Conservation (phyloP, 2,888 invertebrate species). For the Silvanus unidentatus region DNA sequence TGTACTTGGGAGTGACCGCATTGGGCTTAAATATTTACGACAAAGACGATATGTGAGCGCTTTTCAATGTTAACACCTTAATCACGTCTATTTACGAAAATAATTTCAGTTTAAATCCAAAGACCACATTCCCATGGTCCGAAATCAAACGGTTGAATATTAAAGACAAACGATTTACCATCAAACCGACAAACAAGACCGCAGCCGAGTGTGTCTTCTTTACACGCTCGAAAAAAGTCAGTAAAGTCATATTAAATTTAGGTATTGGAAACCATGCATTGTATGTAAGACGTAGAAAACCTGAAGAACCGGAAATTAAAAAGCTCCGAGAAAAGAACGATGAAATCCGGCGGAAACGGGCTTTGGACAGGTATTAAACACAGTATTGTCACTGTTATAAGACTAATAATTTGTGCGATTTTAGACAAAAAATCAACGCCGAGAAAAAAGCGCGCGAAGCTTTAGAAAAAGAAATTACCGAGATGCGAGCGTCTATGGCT, state of each 20-base stretch:
- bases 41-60: conserved; percentile 64
- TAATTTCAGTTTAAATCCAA: conserved; percentile 81
- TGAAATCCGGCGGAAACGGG: conserved; percentile 86
- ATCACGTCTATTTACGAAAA: no score
- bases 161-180: conserved; percentile 97
- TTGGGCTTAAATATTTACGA: conserved; percentile 97
- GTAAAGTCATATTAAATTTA: conserved; percentile 94
- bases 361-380: conserved; percentile 83
- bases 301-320: conserved; percentile 97
- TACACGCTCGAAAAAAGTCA: conserved; percentile 90
- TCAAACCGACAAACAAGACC: conserved; percentile 97
- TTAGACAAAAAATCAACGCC: conserved; percentile 78
- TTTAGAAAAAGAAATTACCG: conserved; percentile 84
- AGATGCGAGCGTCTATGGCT: conserved; percentile 90
- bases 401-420: conserved; percentile 9
- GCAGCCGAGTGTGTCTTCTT: conserved; percentile 98
- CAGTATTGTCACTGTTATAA: no score
- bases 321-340: conserved; percentile 99
- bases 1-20: conserved; percentile 95
- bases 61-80: no score
- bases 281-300: conserved; percentile 95
- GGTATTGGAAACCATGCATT: conserved; percentile 99
- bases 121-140: conserved; percentile 98
- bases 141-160: conserved; percentile 99
- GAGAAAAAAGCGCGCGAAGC: conserved; percentile 90